Base-by-base conservation (phyloP, 1,140 invertebrate genomes). In the Holotrichia oblita region DNA sequence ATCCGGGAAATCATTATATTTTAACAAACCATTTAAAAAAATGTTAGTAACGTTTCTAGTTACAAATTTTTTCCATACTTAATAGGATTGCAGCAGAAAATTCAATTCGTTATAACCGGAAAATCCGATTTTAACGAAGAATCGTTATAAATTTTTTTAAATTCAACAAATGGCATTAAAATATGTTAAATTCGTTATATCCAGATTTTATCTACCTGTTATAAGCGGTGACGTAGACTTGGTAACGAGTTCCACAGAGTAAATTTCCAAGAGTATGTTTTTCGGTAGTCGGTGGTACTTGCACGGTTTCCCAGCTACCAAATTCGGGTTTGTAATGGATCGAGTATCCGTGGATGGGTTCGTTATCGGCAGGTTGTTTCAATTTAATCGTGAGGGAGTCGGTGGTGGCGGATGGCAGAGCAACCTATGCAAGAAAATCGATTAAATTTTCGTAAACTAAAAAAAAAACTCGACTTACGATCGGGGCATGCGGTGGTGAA, bases 311-410 rank as follows among this genome's bases (percentile, higher is more conserved):
- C 95, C 95, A 97, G 84, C 97, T 95, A 34, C 96, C 96, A 84
- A 96, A 97, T 88, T 97, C 96, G 34, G 93, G 94, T 86, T 97
- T 97, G 88, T 96, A 97, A 85, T 96, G 94, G 79, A 97, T 91
- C n/a, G 95, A 96, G 85, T 96, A 96, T 0, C 95, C 95, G 79
- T 95, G 93, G 79, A 95, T 90, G 10, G 93, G 93, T 59, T 93
- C 93, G 40, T 90, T 92, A 80, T 95, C 94, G 48, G 89, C 90
- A 34, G 93, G 90, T 81, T 94, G 93, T 84, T 93, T 93, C 74
- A 97, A 87, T 83, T 94, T 94, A 79, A 97, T 92, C 0, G 93
- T 93, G 80, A 96, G 90, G 74, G 91, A 94, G 78, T 94, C 95
- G 0, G 95, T 96, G 6, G 95, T 96, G 0, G 95, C 96, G 41